Evolutionary conservation across 2,113 vertebrate species (phyloP).

Genomic region (Macroglossus sobrinus): DNA sequence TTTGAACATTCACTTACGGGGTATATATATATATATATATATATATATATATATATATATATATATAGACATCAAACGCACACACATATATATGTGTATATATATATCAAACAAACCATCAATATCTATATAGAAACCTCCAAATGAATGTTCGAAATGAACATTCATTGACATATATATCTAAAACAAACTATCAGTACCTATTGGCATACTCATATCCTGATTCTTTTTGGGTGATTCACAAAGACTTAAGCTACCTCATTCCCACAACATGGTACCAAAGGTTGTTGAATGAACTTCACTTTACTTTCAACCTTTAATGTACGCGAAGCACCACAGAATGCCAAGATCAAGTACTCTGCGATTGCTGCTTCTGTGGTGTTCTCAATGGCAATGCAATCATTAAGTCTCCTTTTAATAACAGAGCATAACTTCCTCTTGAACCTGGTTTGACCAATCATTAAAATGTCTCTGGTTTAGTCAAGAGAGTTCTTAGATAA

Average conservation of each 20-base stretch:
- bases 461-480: conserved; percentile 37
- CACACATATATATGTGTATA: background rate
- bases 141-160: too few species aligned
- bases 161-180: too few species aligned
- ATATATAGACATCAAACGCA: background rate
- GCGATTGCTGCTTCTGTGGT: conserved; percentile 31
- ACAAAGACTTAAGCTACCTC: background rate
- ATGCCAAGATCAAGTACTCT: background rate
- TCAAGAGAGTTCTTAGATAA: background rate
- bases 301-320: conserved; percentile 40
- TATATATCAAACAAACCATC: background rate
- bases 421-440: conserved; percentile 11
- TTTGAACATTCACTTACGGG: background rate
- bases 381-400: conserved; percentile 55
- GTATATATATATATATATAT: background rate
- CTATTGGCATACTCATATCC: background rate
- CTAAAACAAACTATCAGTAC: background rate
- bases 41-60: background rate
- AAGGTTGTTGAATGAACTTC: conserved; percentile 16
- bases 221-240: background rate
- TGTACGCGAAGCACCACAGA: background rate
- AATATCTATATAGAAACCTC: too few species aligned
- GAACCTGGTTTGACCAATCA: background rate
- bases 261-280: background rate
- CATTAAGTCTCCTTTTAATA: conserved; percentile 39